Percentiles rank a stretch among this genome's conserved stretches.
Evolutionary conservation across 2,113 vertebrate genomes (phyloP).

Genomic region (Picathartes gymnocephalus): DNA sequence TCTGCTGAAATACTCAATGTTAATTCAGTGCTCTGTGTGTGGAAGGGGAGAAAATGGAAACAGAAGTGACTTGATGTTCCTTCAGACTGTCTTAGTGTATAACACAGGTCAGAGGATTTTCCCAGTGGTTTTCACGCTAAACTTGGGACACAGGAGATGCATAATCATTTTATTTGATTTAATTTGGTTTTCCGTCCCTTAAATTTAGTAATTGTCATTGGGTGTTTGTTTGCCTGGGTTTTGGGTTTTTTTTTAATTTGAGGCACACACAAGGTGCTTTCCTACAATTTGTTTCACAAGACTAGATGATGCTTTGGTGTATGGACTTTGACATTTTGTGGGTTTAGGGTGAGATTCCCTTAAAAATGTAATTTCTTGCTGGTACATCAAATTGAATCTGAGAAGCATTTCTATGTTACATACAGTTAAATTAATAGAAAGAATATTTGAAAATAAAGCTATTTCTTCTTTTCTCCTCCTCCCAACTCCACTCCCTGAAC

Average conservation of each 20-base stretch:
- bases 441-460: neutral
- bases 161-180: neutral
- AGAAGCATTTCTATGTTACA: neutral
- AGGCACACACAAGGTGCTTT: neutral
- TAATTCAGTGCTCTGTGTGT: neutral
- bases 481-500: neutral
- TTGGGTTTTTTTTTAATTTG: neutral
- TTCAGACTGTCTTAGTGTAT: neutral
- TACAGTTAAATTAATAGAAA: neutral
- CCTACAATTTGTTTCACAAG: neutral
- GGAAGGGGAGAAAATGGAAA: neutral
- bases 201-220: neutral
- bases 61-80: neutral
- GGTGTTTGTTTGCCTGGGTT: neutral
- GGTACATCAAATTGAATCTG: neutral
- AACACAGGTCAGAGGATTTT: neutral
- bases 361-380: neutral
- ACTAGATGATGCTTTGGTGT: neutral
- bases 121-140: neutral
- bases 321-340: neutral
- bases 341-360: neutral
- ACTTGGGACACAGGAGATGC: neutral
- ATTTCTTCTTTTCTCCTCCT: neutral
- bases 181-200: neutral
- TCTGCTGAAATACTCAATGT: neutral